Evolutionary conservation across 2,797 vertebrate species (phyloP), one percentile per base, ranked within the genome.

Genomic region (Antennarius maculatus): DNA sequence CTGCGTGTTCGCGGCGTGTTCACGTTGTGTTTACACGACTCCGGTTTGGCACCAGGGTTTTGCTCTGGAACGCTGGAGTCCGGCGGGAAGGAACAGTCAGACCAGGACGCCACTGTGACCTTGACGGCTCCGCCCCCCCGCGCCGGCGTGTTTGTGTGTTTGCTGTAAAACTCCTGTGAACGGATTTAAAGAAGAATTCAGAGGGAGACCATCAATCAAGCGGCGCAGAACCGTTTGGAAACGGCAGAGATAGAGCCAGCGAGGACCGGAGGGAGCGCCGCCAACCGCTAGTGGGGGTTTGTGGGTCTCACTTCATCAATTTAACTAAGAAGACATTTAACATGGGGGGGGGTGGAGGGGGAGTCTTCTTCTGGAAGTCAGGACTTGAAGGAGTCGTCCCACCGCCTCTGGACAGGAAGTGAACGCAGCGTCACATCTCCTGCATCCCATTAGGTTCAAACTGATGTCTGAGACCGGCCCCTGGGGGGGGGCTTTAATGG

Each of bases 301-400:
- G 80, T 86, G 88, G 84, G 84, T 89, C 84, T 86, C 89, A 91
- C 88, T 87, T 88, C 87, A 88, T 92, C 85, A 91, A 87, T 89
- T 91, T 84, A 89, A 92, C 92, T 91, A 88, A 90, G 90, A 92
- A 87, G 83, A 82, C 77, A 86, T 89, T 89, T 83, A 86, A 84
- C 77, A 85, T 69, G 67, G 74, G 77, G 59, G 76, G 86, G 76
- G 57, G 69, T 71, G 87, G 88, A 81, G 63, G 4, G n/a, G n/a
- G n/a, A n/a, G 23, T 55, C 80, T 65, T 74, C 63, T 51, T 56
- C 53, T 68, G 59, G 53, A 77, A 79, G 67, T 66, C 58, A 69
- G 76, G 81, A 65, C 69, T 75, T 85, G 71, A 83, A 87, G 75
- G 65, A 34, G 57, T 70, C 68, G 69, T 76, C 63, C 61, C 34